Percentiles rank a stretch among this genome's conserved stretches.
Evolutionary conservation across 2,888 invertebrate genomes (phyloP).

Genomic region (Melanchra persicariae): DNA sequence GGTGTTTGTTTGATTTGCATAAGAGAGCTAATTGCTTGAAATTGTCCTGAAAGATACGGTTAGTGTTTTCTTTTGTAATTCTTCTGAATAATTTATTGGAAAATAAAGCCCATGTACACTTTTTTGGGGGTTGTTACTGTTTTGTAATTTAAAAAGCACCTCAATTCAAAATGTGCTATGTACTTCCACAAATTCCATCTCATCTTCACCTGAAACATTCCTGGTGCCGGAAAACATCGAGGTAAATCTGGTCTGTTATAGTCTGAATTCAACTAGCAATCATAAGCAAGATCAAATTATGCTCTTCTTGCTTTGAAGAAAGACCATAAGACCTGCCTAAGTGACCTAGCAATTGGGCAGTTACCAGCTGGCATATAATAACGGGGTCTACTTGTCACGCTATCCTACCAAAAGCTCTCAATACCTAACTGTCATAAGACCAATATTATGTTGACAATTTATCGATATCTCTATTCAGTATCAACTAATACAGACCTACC

Average conservation of each 20-base stretch:
- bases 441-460: conserved; percentile 10
- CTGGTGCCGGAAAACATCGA: neutral
- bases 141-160: neutral
- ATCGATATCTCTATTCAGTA: conserved; percentile 19
- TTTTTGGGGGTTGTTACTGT: neutral
- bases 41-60: neutral
- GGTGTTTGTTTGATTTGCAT: conserved; percentile 6
- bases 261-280: neutral
- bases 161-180: neutral
- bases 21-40: conserved; percentile 3
- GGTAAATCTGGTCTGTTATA: neutral
- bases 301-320: neutral
- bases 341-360: neutral
- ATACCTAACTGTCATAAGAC: conserved; percentile 14
- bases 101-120: neutral
- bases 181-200: neutral
- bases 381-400: neutral
- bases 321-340: neutral
- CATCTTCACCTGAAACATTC: neutral
- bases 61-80: neutral
- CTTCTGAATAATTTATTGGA: neutral
- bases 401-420: conserved; percentile 19
- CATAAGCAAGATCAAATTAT: neutral
- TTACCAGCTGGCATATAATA: neutral
- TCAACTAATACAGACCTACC: neutral